Base-by-base conservation (phyloP, 2,113 vertebrate species). In the Ctenomys sociabilis region DNA sequence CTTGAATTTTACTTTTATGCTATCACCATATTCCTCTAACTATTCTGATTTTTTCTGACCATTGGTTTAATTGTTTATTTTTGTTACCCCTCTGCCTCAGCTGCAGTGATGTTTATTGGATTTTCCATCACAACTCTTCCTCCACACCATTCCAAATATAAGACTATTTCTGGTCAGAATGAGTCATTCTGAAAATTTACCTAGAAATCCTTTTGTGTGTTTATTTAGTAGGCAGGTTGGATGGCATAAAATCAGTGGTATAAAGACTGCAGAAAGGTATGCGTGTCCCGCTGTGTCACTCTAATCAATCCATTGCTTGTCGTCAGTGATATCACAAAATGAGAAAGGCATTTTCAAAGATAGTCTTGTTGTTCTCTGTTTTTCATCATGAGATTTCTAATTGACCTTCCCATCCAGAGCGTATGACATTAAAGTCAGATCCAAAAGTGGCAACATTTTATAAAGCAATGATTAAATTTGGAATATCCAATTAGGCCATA, bases 161-260 rank as follows among this genome's bases (percentile, higher is more conserved):
- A 78, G 26, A 3, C 43, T 78, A 28, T 78, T 75, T 52, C 45
- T 86, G 57, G 22, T 85, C 19, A 13, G 2, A 72, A 16, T 78
- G 30, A 80, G 4, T 59, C 26, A 40, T n/a, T 68, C 52, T 24
- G 3, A 94, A 35, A 83, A 59, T 19, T 59, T 59, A 8, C 21
- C 49, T 73, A 26, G 3, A 5, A 66, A 78, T 52, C 6, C 9
- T 83, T 43, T 87, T 24, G 16, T 52, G 13, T 66, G 68, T 5
- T 87, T 63, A 75, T 75, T 83, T 82, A 87, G 49, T 3, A 88
- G 37, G n/a, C 5, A 73, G 5, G 2, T 37, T 3, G 14, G 45
- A 32, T 61, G 3, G 14, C 0, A 70, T 0, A 24, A 54, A 49
- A 22, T 13, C 26, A 73, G 14, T 73, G 21, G 52, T 7, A 21